Evolutionary conservation across 2,797 vertebrate species (phyloP).

Genomic region (Huso huso): DNA sequence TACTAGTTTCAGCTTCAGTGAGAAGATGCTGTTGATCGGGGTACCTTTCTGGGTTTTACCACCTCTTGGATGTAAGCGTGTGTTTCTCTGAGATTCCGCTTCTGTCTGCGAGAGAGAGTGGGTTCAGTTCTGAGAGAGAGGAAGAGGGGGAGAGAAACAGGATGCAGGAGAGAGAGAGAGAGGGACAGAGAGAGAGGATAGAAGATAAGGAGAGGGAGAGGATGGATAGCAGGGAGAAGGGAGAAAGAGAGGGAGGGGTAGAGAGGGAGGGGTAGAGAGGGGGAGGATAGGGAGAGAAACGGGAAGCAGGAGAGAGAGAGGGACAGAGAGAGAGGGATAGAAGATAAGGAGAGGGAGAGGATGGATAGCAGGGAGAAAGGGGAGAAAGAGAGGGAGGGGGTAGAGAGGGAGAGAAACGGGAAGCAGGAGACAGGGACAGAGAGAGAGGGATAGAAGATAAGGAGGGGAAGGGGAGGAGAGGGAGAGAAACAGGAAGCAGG

Average conservation of each 20-base stretch:
- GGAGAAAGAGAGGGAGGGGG: too few relatives aligned
- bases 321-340: too few relatives aligned
- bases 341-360: too few relatives aligned
- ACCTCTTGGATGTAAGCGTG: not conserved
- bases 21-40: too few relatives aligned
- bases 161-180: not conserved
- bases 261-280: not conserved
- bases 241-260: not conserved
- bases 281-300: not conserved
- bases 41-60: slow-evolving; percentile 2
- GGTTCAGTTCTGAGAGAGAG: not conserved
- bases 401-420: too few relatives aligned
- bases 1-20: too few relatives aligned
- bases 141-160: not conserved
- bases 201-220: not conserved
- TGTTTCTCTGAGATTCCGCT: not conserved
- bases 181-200: not conserved
- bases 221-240: not conserved
- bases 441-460: too few relatives aligned
- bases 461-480: too few relatives aligned
- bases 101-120: not conserved
- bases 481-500: too few relatives aligned
- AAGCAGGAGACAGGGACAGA: too few relatives aligned
- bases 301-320: not conserved
- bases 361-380: too few relatives aligned